A percentile compares a stretch with the other conserved stretches of the same genome.
Conservation (phyloP, 2,797 vertebrate species). For the Xiphophorus birchmanni region DNA sequence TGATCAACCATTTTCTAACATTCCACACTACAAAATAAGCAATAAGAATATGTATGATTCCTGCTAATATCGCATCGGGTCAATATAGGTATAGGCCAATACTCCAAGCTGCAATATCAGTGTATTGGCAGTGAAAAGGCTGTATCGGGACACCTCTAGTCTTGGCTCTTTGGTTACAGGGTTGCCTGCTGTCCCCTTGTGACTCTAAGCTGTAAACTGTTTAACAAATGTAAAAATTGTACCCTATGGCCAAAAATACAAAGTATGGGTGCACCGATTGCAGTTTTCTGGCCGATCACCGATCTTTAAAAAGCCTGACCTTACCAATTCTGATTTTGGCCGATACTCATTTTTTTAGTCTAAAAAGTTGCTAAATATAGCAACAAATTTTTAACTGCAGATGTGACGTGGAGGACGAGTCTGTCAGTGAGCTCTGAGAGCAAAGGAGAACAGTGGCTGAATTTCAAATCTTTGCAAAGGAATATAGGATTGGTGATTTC, state of each 20-base stretch:
- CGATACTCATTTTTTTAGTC: too few relatives aligned
- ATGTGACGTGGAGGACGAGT: not conserved
- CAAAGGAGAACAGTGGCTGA: not conserved
- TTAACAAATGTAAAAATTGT: not conserved
- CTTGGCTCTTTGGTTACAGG: not conserved
- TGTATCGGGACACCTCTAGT: not conserved
- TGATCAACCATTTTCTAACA: too few relatives aligned
- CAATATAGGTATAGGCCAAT: too few relatives aligned
- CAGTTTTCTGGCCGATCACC: not conserved
- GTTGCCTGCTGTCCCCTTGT: not conserved
- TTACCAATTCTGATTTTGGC: too few relatives aligned
- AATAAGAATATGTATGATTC: too few relatives aligned
- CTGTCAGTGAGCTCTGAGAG: not conserved
- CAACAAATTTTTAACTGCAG: not conserved
- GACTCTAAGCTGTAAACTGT: not conserved
- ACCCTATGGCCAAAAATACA: not conserved
- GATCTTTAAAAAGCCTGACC: not conserved
- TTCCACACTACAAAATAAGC: too few relatives aligned
- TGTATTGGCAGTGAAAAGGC: too few relatives aligned
- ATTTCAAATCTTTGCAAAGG: not conserved
- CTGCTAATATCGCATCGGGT: too few relatives aligned
- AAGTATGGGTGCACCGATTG: not conserved
- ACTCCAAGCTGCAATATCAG: too few relatives aligned
- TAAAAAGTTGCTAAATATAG: not conserved
- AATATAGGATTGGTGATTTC: not conserved